Percentiles rank a stretch among this genome's conserved stretches.
Conservation (phyloP, 1,140 invertebrate genomes). For the Probaryconus sp. region DNA sequence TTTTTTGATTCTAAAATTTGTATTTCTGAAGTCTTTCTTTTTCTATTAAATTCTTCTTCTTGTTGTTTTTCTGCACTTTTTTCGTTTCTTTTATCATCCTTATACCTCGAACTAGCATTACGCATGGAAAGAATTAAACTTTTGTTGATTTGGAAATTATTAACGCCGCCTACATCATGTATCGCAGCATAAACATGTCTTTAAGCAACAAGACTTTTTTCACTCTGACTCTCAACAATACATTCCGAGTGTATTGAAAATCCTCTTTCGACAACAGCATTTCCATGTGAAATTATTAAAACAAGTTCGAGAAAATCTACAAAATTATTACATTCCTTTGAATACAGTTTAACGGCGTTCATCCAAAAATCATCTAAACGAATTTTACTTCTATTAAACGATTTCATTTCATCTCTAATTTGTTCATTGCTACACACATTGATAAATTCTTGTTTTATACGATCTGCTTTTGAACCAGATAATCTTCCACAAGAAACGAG, state of each 20-base stretch:
- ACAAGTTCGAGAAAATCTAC: conserved; percentile 16
- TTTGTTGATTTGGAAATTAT: conserved; percentile 27
- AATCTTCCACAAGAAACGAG: no score
- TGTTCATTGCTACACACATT: no score
- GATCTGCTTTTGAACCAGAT: not conserved
- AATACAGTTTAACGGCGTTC: conserved; percentile 8
- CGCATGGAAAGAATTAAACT: conserved; percentile 21
- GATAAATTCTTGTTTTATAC: no score
- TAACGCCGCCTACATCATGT: conserved; percentile 9
- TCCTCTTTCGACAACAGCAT: conserved; percentile 26
- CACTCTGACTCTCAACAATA: conserved; percentile 30
- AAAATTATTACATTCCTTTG: conserved; percentile 16
- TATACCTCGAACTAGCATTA: conserved; percentile 21
- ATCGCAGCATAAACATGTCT: conserved; percentile 39
- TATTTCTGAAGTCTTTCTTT: conserved; percentile 6
- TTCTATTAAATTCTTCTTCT: conserved; percentile 6
- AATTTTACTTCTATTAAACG: conserved; percentile 7
- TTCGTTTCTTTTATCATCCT: conserved; percentile 12
- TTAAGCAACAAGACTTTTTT: conserved; percentile 52
- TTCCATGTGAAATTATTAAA: conserved; percentile 35
- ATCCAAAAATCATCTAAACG: conserved; percentile 37
- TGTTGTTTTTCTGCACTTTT: conserved; percentile 1
- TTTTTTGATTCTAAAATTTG: conserved; percentile 6
- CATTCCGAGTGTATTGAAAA: conserved; percentile 34
- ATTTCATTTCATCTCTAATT: conserved; percentile 21